Evolutionary conservation across 2,113 vertebrate species (phyloP).

Genomic region (Hystrix cristata): DNA sequence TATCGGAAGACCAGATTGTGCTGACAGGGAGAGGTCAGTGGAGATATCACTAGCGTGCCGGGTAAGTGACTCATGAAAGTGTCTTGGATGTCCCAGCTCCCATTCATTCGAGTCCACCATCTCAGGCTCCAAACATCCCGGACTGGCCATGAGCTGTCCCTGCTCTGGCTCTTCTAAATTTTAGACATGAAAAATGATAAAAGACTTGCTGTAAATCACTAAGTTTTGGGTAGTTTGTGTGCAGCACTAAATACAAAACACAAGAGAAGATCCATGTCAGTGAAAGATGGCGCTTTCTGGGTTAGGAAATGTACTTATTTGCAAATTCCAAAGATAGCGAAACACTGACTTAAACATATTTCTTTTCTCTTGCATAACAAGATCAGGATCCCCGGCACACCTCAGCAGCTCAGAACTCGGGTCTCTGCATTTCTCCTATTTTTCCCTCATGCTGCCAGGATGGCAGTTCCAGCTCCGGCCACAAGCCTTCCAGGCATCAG

Average conservation of each 20-base stretch:
- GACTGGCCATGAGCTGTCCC: background rate
- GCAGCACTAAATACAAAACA: slow-evolving; percentile 6
- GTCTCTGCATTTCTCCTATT: background rate
- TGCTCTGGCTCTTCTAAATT: background rate
- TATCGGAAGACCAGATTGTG: background rate
- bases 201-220: background rate
- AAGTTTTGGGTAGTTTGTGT: background rate
- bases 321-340: background rate
- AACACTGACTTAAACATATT: slow-evolving; percentile 12
- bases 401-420: background rate
- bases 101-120: background rate
- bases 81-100: background rate
- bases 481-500: background rate
- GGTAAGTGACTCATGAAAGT: background rate
- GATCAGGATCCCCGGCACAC: background rate
- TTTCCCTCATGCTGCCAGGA: background rate
- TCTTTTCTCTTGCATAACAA: slow-evolving; percentile 21
- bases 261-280: background rate
- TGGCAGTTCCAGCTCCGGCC: background rate
- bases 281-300: slow-evolving; percentile 26
- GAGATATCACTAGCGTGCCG: background rate
- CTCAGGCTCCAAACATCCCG: background rate
- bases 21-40: background rate
- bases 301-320: slow-evolving; percentile 43
- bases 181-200: background rate